Base-by-base conservation (phyloP, 2,113 vertebrate species). In the Jacana jacana region DNA sequence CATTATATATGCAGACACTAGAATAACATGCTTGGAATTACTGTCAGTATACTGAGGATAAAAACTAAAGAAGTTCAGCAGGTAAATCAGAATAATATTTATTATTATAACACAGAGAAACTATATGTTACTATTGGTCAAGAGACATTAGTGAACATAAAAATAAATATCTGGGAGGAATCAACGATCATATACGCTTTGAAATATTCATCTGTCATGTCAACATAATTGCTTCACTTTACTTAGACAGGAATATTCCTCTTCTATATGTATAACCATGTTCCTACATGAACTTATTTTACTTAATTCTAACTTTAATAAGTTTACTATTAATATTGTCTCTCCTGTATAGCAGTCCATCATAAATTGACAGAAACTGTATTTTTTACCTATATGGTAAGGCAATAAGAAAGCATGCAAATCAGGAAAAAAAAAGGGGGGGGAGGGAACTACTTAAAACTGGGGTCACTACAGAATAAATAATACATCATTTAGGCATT, bases 361-460 rank as follows among this genome's bases (percentile, higher is more conserved):
- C 23, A 52, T 37, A 60, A 58, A 61, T 17, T 60, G 31, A 20
- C 4, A 37, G 58, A 66, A 65, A 66, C 46, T 73, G 30, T 42
- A 42, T 46, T 20, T 58, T 61, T 40, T 49, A 55, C 68, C 42
- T 7, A 10, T 58, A 20, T 25, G 11, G 11, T 83, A 24, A 27
- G 8, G 15, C 11, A 75, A 31, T 44, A 48, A 19, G 13, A 49
- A 85, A 63, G 8, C 9, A 39, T 3, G 16, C 1, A 10, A 37
- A 55, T 46, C 13, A 46, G 52, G 49, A 42, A 42, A 42, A 42
- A 42, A 42, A 75, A 64, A 68, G 44, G 16, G 18, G 44, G 9
- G 4, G 4, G 3, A 2, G 1, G 1, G 6, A 30, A 9, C 6
- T 33, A 2, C 8, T 49, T n/a, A 64, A 86, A 86, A 51, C 9